Percentiles rank a stretch among this genome's conserved stretches.
phyloP scores from a whole-genome alignment of 2,888 invertebrate species.

The Amaurobius ferox region DNA sequence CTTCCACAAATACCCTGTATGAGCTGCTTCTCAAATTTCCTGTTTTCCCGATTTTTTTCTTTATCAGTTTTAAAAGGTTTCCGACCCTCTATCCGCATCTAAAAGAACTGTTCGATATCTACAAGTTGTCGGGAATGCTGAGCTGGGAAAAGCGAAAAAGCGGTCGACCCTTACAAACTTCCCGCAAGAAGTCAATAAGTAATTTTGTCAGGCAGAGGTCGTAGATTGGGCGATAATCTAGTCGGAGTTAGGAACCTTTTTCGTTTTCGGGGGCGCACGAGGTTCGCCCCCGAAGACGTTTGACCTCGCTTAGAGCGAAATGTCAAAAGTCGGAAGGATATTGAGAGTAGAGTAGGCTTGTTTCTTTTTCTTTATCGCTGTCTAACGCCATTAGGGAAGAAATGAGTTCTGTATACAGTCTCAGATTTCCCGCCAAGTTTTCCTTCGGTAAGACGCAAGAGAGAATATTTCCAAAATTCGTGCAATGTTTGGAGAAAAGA shows the following conservation, averaged over 20 bases:
- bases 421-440: too few species aligned
- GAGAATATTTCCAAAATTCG: background rate
- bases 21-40: too few species aligned
- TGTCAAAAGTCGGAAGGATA: conserved; percentile 11
- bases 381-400: too few species aligned
- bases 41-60: too few species aligned
- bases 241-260: background rate
- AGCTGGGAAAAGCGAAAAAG: too few species aligned
- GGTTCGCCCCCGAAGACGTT: background rate
- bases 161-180: background rate
- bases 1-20: too few species aligned
- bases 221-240: background rate
- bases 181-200: background rate
- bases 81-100: too few species aligned
- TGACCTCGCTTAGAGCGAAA: background rate
- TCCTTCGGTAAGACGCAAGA: too few species aligned
- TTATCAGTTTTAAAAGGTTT: too few species aligned
- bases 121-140: too few species aligned
- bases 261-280: background rate
- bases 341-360: background rate
- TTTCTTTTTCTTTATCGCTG: background rate
- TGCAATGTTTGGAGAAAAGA: background rate
- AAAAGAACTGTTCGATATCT: too few species aligned
- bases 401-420: too few species aligned
- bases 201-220: background rate